Conservation (phyloP, 2,797 vertebrate species). For the Sardinella longiceps region DNA sequence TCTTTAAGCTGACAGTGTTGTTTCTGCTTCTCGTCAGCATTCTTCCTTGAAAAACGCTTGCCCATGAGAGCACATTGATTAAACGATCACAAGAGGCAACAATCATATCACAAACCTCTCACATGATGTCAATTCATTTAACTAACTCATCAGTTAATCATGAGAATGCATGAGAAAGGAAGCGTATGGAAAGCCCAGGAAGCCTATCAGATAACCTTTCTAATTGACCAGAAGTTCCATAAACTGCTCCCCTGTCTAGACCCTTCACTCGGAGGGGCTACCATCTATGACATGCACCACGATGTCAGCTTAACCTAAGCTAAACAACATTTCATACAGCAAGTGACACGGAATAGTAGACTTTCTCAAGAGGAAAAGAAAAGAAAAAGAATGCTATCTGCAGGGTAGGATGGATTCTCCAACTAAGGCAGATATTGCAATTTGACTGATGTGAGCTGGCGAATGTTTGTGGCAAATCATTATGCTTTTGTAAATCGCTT, state of each 20-base stretch:
- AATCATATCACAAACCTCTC: background rate
- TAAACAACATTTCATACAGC: background rate
- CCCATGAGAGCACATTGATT: background rate
- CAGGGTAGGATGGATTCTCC: background rate
- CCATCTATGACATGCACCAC: background rate
- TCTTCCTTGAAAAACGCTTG: background rate
- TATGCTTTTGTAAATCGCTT: too few relatives aligned
- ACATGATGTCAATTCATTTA: background rate
- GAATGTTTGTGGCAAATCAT: too few relatives aligned
- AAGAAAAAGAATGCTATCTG: too few relatives aligned
- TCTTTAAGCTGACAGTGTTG: too few relatives aligned
- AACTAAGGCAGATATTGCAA: conserved; percentile 40
- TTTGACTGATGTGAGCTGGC: conserved; percentile 51
- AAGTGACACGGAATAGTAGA: background rate
- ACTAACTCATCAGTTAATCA: background rate
- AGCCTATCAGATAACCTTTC: conserved; percentile 22
- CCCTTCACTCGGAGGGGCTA: background rate
- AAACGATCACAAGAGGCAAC: background rate
- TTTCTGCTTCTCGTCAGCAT: background rate
- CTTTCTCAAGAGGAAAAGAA: too few relatives aligned
- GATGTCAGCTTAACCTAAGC: background rate
- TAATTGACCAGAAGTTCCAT: conserved; percentile 13
- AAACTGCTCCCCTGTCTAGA: background rate
- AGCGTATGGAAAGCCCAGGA: background rate
- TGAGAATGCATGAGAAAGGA: background rate